Evolutionary conservation across 2,797 vertebrate species (phyloP).

Genomic region (Otolemur crassicaudatus): DNA sequence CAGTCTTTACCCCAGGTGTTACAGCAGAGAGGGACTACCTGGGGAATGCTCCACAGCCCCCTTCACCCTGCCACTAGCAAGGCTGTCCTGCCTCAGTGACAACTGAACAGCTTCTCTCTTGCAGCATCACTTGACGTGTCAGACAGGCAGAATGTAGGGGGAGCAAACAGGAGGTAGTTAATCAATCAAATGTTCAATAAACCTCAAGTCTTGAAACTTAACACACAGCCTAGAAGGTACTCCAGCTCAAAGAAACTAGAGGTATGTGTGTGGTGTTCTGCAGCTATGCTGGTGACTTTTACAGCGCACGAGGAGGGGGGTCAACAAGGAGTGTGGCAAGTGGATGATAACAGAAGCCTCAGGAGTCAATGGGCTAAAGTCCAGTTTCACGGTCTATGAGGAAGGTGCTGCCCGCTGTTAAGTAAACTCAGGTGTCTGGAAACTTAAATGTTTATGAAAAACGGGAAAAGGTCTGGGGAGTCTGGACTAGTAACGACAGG

Average conservation of each 20-base stretch:
- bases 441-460: conserved; percentile 78
- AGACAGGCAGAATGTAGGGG: neutral
- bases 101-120: neutral
- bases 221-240: conserved; percentile 55
- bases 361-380: conserved; percentile 63
- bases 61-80: neutral
- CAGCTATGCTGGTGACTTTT: conserved; percentile 55
- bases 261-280: conserved; percentile 45
- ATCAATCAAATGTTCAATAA: conserved; percentile 71
- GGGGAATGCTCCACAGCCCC: neutral
- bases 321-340: conserved; percentile 65
- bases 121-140: neutral
- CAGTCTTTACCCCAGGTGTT: conserved; percentile 23
- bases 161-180: conserved; percentile 50
- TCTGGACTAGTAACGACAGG: conserved; percentile 59
- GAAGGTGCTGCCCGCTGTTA: conserved; percentile 65
- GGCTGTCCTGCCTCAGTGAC: neutral
- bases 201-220: conserved; percentile 66
- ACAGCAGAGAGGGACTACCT: neutral
- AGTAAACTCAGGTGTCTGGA: conserved; percentile 69
- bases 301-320: conserved; percentile 26
- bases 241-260: conserved; percentile 71
- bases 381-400: conserved; percentile 55
- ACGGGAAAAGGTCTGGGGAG: conserved; percentile 53
- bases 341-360: conserved; percentile 72